These are phyloP conservation scores for Lepidotrigona ventralis DNA, from an alignment of 1,140 invertebrate genomes.

Conservation along the genomic window DNA sequence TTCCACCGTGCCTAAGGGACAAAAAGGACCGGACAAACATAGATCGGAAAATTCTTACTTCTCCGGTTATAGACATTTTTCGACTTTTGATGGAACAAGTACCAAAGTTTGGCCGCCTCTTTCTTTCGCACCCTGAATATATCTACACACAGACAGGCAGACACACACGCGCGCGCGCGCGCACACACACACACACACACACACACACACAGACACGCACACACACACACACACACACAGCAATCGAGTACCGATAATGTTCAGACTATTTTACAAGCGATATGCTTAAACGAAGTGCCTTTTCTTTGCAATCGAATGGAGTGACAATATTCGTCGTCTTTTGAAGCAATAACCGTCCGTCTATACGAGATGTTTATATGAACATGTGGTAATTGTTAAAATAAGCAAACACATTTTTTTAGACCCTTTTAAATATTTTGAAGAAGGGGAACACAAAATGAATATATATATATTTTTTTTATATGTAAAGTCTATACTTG, in stretches of 20 bases:
- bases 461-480: slow-evolving; percentile 72
- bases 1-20: too few species aligned
- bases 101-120: neutral
- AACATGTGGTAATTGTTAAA: slow-evolving; percentile 72
- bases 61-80: too few species aligned
- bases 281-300: slow-evolving; percentile 68
- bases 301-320: slow-evolving; percentile 67
- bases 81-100: too few species aligned
- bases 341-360: slow-evolving; percentile 77
- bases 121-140: slow-evolving; percentile 30
- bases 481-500: slow-evolving; percentile 78
- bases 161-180: neutral
- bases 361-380: slow-evolving; percentile 75
- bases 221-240: slow-evolving; percentile 21
- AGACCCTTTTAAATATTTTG: slow-evolving; percentile 55
- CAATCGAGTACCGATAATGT: slow-evolving; percentile 49
- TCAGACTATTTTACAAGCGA: slow-evolving; percentile 61
- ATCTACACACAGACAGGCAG: neutral
- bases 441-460: slow-evolving; percentile 52
- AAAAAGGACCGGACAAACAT: too few species aligned
- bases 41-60: too few species aligned
- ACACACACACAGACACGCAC: neutral
- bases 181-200: neutral
- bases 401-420: slow-evolving; percentile 64
- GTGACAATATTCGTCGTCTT: slow-evolving; percentile 64